Percentiles rank a stretch among this genome's conserved stretches.
phyloP scores from a whole-genome alignment of 1,140 invertebrate genomes.

The Drosophila bocki region DNA sequence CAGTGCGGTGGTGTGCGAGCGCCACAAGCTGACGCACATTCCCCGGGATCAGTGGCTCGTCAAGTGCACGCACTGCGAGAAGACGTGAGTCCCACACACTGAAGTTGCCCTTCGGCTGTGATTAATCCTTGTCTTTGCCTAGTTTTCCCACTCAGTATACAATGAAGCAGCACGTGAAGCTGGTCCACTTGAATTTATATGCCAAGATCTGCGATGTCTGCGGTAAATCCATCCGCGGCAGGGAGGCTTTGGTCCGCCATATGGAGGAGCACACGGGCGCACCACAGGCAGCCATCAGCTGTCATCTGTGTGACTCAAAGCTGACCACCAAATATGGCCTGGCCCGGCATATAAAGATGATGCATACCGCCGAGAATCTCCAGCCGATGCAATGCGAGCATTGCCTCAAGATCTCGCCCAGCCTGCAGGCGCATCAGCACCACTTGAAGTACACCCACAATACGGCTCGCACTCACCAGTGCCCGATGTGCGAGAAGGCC shows the following conservation, averaged over 20 bases:
- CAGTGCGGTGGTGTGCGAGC: slow-evolving; percentile 61
- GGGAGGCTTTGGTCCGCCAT: slow-evolving; percentile 63
- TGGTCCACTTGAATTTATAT: slow-evolving; percentile 71
- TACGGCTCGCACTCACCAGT: slow-evolving; percentile 58
- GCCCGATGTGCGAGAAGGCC: slow-evolving; percentile 76
- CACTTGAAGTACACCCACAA: slow-evolving; percentile 74
- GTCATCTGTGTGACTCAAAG: slow-evolving; percentile 67
- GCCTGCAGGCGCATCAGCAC: slow-evolving; percentile 62
- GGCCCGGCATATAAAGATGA: slow-evolving; percentile 73
- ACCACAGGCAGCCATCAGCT: slow-evolving; percentile 52
- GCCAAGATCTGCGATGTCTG: slow-evolving; percentile 81
- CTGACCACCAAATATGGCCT: slow-evolving; percentile 74
- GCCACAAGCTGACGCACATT: slow-evolving; percentile 71
- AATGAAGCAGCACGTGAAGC: slow-evolving; percentile 73
- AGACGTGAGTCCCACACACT: slow-evolving; percentile 43
- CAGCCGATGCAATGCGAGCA: slow-evolving; percentile 64
- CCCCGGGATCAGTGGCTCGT: slow-evolving; percentile 69
- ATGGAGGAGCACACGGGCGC: slow-evolving; percentile 68
- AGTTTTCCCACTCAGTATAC: slow-evolving; percentile 68
- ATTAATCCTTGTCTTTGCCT: not conserved
- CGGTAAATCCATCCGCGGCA: slow-evolving; percentile 68
- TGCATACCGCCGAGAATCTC: slow-evolving; percentile 70
- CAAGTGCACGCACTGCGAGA: slow-evolving; percentile 56
- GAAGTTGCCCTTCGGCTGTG: not conserved
- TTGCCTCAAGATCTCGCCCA: slow-evolving; percentile 73